A percentile compares a stretch with the other conserved stretches of the same genome.
These are phyloP conservation scores for Hirtodrosophila cameraria DNA, from an alignment of 2,888 invertebrate species.

Conservation along the genomic window DNA sequence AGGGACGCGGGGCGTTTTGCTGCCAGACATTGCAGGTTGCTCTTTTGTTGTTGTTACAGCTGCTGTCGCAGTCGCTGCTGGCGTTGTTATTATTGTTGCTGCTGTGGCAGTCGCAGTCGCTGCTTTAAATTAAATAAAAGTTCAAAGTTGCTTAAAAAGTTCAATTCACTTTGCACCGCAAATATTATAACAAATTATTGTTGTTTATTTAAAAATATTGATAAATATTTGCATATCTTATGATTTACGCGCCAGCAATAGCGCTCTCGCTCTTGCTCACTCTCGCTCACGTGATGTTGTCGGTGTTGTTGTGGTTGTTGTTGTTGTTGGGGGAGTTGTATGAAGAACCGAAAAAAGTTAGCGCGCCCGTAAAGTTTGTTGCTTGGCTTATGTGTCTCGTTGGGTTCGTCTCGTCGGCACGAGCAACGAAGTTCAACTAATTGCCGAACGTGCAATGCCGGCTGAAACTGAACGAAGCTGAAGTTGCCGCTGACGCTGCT, in stretches of 20 bases:
- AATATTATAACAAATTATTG: slow-evolving; percentile 15
- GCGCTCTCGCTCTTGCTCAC: slow-evolving; percentile 20
- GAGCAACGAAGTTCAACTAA: slow-evolving; percentile 78
- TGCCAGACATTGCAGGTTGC: slow-evolving; percentile 57
- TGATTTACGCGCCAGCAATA: slow-evolving; percentile 24
- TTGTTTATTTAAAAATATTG: slow-evolving; percentile 1
- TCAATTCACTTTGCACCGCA: slow-evolving; percentile 47
- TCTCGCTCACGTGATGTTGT: slow-evolving; percentile 29
- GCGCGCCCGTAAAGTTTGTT: slow-evolving; percentile 38
- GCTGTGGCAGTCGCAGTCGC: slow-evolving; percentile 9
- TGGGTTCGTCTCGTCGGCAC: slow-evolving; percentile 70
- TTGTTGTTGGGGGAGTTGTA: slow-evolving; percentile 12
- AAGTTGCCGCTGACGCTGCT: slow-evolving; percentile 37
- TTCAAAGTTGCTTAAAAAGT: slow-evolving; percentile 56
- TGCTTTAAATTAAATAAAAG: slow-evolving; percentile 50
- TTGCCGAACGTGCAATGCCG: slow-evolving; percentile 62
- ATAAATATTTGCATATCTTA: slow-evolving; percentile 5
- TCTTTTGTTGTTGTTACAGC: slow-evolving; percentile 16
- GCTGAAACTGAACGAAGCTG: slow-evolving; percentile 43
- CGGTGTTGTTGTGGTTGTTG: slow-evolving; percentile 18
- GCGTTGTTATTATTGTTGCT: slow-evolving; percentile 23
- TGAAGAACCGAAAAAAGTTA: slow-evolving; percentile 41
- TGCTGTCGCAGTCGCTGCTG: slow-evolving; percentile 28
- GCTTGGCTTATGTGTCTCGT: slow-evolving; percentile 48
- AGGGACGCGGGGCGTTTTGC: slow-evolving; percentile 5